These are phyloP conservation scores for Neoascia interrupta DNA, from an alignment of 2,888 invertebrate genomes.

Conservation along the genomic window DNA sequence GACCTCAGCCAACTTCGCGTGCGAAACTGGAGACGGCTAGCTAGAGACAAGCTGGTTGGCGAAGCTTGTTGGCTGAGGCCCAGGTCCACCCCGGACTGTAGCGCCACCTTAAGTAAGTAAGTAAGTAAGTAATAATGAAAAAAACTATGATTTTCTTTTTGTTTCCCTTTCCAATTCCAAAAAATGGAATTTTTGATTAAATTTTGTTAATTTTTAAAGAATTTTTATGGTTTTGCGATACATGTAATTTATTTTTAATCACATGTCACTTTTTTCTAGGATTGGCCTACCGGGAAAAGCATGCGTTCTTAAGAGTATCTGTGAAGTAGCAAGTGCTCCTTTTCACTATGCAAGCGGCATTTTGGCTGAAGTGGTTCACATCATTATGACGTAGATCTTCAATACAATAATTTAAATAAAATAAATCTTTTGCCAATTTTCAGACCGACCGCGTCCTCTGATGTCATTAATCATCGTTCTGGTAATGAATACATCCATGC, in stretches of 20 bases:
- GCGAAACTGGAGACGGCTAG: too few species aligned
- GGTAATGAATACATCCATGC: slow-evolving; percentile 88
- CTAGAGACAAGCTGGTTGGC: too few species aligned
- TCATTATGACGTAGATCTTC: slow-evolving; percentile 84
- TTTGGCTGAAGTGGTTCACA: slow-evolving; percentile 87
- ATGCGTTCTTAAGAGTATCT: slow-evolving; percentile 87
- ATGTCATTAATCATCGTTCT: slow-evolving; percentile 83
- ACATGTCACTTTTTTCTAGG: slow-evolving; percentile 76
- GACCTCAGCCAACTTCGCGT: too few species aligned
- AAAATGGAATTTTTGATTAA: too few species aligned
- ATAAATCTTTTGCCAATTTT: slow-evolving; percentile 32
- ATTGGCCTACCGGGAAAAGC: slow-evolving; percentile 84
- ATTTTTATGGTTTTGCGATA: neutral
- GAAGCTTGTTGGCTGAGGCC: too few species aligned
- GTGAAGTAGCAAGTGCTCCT: slow-evolving; percentile 86
- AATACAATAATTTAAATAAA: too few species aligned
- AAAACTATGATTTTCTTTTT: too few species aligned
- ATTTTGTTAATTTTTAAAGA: too few species aligned
- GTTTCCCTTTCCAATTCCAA: too few species aligned
- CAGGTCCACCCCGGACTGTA: too few species aligned
- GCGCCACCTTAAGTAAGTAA: too few species aligned
- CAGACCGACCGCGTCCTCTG: slow-evolving; percentile 87
- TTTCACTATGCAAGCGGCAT: slow-evolving; percentile 86
- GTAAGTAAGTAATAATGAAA: too few species aligned
- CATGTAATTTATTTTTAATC: neutral